Conservation (phyloP, 2,888 invertebrate species). For the Pteria penguin region DNA sequence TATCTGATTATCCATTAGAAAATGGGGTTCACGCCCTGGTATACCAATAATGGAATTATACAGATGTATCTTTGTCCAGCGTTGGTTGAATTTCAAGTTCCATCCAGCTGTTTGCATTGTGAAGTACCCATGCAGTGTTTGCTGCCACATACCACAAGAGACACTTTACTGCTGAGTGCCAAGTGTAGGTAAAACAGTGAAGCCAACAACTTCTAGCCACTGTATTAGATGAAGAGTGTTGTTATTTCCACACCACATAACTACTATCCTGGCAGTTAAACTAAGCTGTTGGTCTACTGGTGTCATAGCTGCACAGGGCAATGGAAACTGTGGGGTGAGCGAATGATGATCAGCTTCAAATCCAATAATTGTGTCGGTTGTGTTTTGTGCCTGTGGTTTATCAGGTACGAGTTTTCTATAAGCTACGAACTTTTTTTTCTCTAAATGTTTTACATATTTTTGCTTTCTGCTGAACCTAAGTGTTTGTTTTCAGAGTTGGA, state of each 20-base stretch:
- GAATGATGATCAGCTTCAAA: constrained; percentile 1
- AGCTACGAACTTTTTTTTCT: too few relatives aligned
- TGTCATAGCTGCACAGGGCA: not conserved
- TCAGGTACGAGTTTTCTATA: not conserved
- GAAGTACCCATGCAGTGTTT: constrained; percentile 4
- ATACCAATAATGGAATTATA: not conserved
- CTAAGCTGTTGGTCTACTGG: not conserved
- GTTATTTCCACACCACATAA: constrained; percentile 16
- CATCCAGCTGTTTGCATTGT: not conserved
- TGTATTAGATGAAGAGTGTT: not conserved
- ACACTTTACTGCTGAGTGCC: not conserved
- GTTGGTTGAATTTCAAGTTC: constrained; percentile 8
- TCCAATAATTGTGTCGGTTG: not conserved
- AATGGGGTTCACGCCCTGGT: not conserved
- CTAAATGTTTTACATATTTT: not conserved
- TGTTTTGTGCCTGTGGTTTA: not conserved
- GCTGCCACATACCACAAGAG: constrained; percentile 12
- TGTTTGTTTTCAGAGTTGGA: not conserved
- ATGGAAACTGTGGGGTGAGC: not conserved
- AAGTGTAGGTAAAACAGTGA: not conserved
- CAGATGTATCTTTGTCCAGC: not conserved
- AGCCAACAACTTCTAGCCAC: constrained; percentile 10
- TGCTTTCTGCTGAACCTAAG: not conserved
- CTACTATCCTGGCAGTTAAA: not conserved
- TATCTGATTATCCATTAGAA: not conserved